Evolutionary conservation across 2,113 vertebrate genomes (phyloP).

Genomic region (Lepus americanus): DNA sequence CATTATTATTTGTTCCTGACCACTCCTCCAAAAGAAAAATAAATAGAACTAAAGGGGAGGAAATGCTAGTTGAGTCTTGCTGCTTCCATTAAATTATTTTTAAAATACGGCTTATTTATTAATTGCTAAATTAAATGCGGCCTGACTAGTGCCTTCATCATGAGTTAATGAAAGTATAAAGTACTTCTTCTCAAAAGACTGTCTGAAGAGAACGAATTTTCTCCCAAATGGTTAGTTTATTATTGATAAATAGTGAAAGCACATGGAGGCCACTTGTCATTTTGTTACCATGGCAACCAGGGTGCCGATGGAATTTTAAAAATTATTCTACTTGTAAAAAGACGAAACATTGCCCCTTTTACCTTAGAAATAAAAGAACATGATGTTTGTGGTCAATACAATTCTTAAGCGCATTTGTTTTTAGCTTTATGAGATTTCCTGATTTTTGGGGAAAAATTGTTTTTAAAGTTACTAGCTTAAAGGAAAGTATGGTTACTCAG

Average conservation of each 20-base stretch:
- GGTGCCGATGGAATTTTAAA: slow-evolving; percentile 25
- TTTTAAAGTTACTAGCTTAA: not conserved
- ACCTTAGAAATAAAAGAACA: slow-evolving; percentile 67
- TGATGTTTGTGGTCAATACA: slow-evolving; percentile 60
- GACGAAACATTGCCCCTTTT: slow-evolving; percentile 70
- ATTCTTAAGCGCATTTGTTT: slow-evolving; percentile 31
- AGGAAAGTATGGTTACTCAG: not conserved
- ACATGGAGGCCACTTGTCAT: slow-evolving; percentile 73
- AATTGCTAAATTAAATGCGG: slow-evolving; percentile 55
- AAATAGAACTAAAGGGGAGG: not conserved
- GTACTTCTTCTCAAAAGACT: slow-evolving; percentile 46
- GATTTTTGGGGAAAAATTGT: slow-evolving; percentile 27
- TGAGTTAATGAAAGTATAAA: slow-evolving; percentile 24
- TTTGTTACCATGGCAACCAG: slow-evolving; percentile 80
- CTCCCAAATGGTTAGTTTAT: slow-evolving; percentile 74
- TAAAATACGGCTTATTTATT: not conserved
- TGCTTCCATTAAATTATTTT: not conserved
- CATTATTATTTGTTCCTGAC: not conserved
- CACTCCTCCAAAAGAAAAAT: slow-evolving; percentile 16
- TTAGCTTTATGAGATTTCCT: slow-evolving; percentile 29
- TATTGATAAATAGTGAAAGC: slow-evolving; percentile 76
- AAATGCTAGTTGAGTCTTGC: not conserved
- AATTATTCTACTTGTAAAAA: slow-evolving; percentile 67
- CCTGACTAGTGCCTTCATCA: slow-evolving; percentile 26
- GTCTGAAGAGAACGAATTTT: slow-evolving; percentile 58